Percentiles rank a stretch among this genome's conserved stretches.
Evolutionary conservation across 2,113 vertebrate species (phyloP).

Genomic region (Pseudonaja textilis): DNA sequence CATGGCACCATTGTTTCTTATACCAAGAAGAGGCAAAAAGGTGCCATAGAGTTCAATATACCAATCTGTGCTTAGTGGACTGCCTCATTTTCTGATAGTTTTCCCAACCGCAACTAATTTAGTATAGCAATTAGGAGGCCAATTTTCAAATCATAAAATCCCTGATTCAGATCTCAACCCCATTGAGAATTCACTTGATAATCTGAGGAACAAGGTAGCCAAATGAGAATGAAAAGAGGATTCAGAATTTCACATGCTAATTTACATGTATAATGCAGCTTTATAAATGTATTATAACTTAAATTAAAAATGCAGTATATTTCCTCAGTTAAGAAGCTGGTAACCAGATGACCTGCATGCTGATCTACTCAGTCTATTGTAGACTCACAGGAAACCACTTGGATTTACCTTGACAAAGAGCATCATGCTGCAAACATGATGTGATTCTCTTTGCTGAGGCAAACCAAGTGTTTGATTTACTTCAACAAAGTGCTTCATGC

Average conservation of each 20-base stretch:
- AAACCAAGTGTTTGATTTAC: background rate
- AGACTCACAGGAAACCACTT: background rate
- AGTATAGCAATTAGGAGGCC: background rate
- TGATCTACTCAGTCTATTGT: background rate
- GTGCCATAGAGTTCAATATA: background rate
- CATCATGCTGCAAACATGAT: background rate
- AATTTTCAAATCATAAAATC: background rate
- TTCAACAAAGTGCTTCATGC: background rate
- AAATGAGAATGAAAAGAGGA: background rate
- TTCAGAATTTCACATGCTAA: background rate
- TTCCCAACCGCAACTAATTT: background rate
- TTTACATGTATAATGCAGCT: background rate
- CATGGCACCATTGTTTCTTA: background rate
- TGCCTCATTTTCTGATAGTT: background rate
- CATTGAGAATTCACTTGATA: background rate
- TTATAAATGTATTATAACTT: background rate
- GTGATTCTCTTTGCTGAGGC: background rate
- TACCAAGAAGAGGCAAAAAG: background rate
- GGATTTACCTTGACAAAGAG: background rate
- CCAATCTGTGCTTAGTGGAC: background rate
- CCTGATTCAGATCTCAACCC: background rate
- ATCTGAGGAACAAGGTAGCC: background rate
- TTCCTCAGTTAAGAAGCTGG: background rate
- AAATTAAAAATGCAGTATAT: background rate
- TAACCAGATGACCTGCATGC: background rate